These are phyloP conservation scores for Leptinotarsa lineolata DNA, from an alignment of 1,140 invertebrate genomes.

Conservation along the genomic window DNA sequence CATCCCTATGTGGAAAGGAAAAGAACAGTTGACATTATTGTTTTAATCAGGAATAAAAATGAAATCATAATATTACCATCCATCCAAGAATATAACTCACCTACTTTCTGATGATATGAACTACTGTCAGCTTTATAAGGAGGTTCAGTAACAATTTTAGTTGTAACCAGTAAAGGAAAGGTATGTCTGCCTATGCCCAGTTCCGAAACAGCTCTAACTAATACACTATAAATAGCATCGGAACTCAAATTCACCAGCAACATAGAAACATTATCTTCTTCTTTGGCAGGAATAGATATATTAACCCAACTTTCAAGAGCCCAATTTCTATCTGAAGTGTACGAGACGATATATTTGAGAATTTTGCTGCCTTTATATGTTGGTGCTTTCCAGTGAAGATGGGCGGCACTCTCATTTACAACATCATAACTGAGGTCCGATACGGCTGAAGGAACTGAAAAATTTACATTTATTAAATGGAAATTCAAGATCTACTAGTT, in stretches of 20 bases:
- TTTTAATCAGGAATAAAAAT: too few relatives aligned
- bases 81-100: constrained; percentile 43
- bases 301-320: constrained; percentile 43
- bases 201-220: constrained; percentile 61
- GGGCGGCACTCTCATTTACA: constrained; percentile 43
- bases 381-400: constrained; percentile 45
- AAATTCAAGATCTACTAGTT: too few relatives aligned
- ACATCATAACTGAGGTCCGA: constrained; percentile 43
- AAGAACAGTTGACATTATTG: too few relatives aligned
- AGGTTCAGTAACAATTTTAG: not conserved
- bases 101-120: constrained; percentile 54
- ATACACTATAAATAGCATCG: constrained; percentile 60
- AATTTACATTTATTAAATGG: too few relatives aligned
- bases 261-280: constrained; percentile 38
- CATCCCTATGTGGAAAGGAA: too few relatives aligned
- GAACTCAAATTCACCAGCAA: constrained; percentile 57
- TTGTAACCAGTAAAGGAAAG: constrained; percentile 48
- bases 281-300: constrained; percentile 30
- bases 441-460: constrained; percentile 47
- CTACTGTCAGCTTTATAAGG: constrained; percentile 39
- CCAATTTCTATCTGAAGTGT: constrained; percentile 44
- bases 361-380: constrained; percentile 41
- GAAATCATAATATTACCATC: constrained; percentile 52
- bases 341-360: constrained; percentile 44
- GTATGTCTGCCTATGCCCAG: constrained; percentile 60